Conservation (phyloP, 2,797 vertebrate genomes). For the Enteromius radiatus region DNA sequence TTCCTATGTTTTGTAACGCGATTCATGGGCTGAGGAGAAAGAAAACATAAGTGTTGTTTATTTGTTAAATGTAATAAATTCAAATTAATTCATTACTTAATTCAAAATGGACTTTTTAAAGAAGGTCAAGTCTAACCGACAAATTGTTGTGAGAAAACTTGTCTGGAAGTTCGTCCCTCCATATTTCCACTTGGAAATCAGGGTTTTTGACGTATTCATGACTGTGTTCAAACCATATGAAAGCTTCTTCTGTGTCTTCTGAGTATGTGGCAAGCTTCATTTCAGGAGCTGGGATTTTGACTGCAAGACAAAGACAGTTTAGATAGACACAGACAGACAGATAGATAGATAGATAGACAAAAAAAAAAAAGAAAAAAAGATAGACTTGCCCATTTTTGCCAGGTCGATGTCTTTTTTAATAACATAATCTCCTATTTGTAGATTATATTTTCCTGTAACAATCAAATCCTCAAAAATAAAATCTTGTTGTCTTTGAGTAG, state of each 20-base stretch:
- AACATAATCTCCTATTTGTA: slow-evolving; percentile 47
- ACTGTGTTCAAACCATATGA: slow-evolving; percentile 62
- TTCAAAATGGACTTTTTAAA: neutral
- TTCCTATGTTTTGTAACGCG: too few relatives aligned
- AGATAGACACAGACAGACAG: neutral
- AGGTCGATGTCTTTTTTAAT: slow-evolving; percentile 13
- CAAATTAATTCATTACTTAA: too few relatives aligned
- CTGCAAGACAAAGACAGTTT: slow-evolving; percentile 57
- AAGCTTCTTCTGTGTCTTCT: slow-evolving; percentile 19
- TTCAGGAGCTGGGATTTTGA: slow-evolving; percentile 69
- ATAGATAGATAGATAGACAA: neutral
- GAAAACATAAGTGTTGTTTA: neutral
- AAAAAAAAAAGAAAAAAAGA: neutral
- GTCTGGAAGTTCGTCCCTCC: neutral
- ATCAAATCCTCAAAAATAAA: slow-evolving; percentile 35
- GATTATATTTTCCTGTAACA: accelerated
- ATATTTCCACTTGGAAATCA: slow-evolving; percentile 66
- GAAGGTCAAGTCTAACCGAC: neutral
- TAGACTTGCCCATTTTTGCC: slow-evolving; percentile 63
- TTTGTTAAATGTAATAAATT: neutral
- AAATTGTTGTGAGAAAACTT: neutral
- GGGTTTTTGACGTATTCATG: slow-evolving; percentile 53
- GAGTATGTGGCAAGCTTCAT: slow-evolving; percentile 61
- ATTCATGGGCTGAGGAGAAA: slow-evolving; percentile 15
- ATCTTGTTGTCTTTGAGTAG: neutral